phyloP scores from a whole-genome alignment of 2,888 invertebrate genomes.

The Philereme transversata region DNA sequence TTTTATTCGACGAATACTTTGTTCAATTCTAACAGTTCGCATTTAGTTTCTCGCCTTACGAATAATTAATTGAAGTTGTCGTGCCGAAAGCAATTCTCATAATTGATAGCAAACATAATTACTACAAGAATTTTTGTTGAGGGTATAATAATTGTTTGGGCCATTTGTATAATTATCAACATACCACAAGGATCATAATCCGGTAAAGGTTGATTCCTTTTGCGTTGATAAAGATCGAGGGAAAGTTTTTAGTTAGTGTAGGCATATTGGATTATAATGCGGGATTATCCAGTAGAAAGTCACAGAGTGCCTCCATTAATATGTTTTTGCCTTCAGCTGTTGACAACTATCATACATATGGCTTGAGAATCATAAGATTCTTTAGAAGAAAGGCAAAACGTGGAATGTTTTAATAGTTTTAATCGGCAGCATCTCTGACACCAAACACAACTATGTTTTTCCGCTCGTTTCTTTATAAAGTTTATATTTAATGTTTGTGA shows the following conservation, averaged over 20 bases:
- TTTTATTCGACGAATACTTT: not conserved
- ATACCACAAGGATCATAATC: no score
- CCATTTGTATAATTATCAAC: no score
- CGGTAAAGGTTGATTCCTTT: no score
- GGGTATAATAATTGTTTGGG: no score
- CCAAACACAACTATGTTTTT: conserved; percentile 26
- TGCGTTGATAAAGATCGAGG: no score
- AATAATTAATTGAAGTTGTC: conserved; percentile 17
- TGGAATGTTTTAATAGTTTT: conserved; percentile 35
- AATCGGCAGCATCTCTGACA: conserved; percentile 33
- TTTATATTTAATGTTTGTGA: conserved; percentile 19
- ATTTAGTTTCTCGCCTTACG: conserved; percentile 9
- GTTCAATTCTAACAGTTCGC: conserved; percentile 14
- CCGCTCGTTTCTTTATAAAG: conserved; percentile 25
- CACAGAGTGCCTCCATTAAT: not conserved
- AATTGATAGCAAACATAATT: not conserved
- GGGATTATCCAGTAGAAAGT: no score
- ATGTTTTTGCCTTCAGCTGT: conserved; percentile 6
- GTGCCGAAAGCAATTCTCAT: conserved; percentile 14
- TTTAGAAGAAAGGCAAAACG: conserved; percentile 26
- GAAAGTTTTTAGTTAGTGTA: no score
- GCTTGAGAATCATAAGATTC: conserved; percentile 15
- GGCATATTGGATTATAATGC: no score
- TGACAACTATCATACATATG: not conserved
- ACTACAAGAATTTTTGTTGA: no score